phyloP scores from a whole-genome alignment of 2,113 vertebrate genomes.

The Emydura subglobosa region DNA sequence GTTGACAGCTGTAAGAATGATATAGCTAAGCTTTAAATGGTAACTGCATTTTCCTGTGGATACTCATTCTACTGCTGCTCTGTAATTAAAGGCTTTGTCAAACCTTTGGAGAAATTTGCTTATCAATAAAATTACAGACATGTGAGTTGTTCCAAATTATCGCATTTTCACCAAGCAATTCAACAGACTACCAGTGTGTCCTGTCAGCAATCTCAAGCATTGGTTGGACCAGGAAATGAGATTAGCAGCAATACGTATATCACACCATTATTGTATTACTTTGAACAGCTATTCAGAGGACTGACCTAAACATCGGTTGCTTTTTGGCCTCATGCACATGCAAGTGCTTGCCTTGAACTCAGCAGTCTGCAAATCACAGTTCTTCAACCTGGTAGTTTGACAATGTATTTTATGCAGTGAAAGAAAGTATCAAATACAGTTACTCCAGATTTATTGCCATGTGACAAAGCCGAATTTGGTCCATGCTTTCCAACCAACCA shows the following conservation, averaged over 20 bases:
- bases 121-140: not conserved
- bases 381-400: not conserved
- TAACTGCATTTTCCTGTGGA: constrained; percentile 2
- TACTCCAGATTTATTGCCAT: not conserved
- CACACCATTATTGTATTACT: constrained; percentile 8
- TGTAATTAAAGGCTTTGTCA: constrained; percentile 42
- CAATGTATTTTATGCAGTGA: not conserved
- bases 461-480: not conserved
- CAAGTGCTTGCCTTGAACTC: not conserved
- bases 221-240: constrained; percentile 39
- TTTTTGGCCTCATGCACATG: not conserved
- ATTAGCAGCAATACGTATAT: constrained; percentile 38
- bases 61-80: constrained; percentile 11
- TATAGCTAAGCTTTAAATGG: constrained; percentile 26
- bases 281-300: constrained; percentile 23
- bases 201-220: constrained; percentile 20
- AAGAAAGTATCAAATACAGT: not conserved
- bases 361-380: not conserved
- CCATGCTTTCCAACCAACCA: not conserved
- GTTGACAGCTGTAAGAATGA: constrained; percentile 15
- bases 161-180: constrained; percentile 47
- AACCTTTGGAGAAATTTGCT: constrained; percentile 20
- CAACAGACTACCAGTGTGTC: not conserved
- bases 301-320: constrained; percentile 45
- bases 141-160: constrained; percentile 19